Evolutionary conservation across 2,797 vertebrate species (phyloP).

Genomic region (Tapirus indicus): DNA sequence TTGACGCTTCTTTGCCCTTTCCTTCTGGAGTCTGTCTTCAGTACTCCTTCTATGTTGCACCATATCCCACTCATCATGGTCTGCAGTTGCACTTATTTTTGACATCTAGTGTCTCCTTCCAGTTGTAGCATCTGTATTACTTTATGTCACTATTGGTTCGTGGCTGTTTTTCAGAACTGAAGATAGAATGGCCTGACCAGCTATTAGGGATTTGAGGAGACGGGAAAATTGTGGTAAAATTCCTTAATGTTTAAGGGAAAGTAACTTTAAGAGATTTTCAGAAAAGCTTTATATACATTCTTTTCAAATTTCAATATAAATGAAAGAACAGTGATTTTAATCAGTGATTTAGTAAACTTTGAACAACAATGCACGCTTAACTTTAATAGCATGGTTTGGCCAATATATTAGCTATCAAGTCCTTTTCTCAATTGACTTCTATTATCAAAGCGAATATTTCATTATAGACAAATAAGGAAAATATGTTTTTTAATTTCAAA

Average conservation of each 20-base stretch:
- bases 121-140: conserved; percentile 82
- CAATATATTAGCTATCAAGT: conserved; percentile 82
- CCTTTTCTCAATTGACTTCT: conserved; percentile 84
- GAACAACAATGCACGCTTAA: conserved; percentile 95
- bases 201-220: conserved; percentile 88
- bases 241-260: conserved; percentile 99
- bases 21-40: conserved; percentile 81
- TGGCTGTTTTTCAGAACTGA: conserved; percentile 87
- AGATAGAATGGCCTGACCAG: conserved; percentile 91
- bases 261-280: conserved; percentile 93
- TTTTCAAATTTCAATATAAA: conserved; percentile 92
- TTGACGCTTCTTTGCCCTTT: conserved; percentile 83
- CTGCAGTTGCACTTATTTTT: conserved; percentile 84
- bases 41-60: conserved; percentile 73
- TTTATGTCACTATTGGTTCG: conserved; percentile 84
- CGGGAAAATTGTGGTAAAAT: conserved; percentile 92
- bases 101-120: conserved; percentile 86
- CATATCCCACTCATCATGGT: conserved; percentile 83
- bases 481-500: conserved; percentile 82
- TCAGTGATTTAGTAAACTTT: conserved; percentile 91
- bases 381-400: conserved; percentile 95
- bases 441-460: conserved; percentile 77
- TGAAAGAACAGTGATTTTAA: conserved; percentile 93
- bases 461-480: conserved; percentile 86
- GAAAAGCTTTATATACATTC: conserved; percentile 93